Evolutionary conservation across 2,888 invertebrate genomes (phyloP), one percentile per base, ranked within the genome.

Genomic region (Cheilosia soror): DNA sequence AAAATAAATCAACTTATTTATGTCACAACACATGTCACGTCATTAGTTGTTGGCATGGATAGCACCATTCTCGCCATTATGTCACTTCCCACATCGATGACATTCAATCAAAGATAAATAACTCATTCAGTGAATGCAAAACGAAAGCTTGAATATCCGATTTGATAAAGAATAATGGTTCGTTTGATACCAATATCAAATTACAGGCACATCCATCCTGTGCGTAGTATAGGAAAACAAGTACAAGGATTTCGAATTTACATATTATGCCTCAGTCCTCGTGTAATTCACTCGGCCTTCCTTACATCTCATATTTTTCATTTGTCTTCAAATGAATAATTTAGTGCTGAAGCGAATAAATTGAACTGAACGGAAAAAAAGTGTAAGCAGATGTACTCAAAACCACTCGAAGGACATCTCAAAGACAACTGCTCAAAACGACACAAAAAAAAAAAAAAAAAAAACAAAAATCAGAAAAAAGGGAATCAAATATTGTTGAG

Each of bases 241-340:
- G 53, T 44, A 7, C 7, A 60, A 40, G 49, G 83, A 84, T 80
- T 29, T 51, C 13, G 11, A 27, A 27, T 51, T 84, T 85, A 76
- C 80, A 80, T 81, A 76, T 80, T 60, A 4, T 37, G 37, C 40
- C 73, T 40, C 49, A 31, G 20, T 65, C 37, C 55, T 25, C 13
- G 13, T 5, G 15, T 13, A 20, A 42, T 66, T 44, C 73, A 55
- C 31, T 40, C 31, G 29, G 44, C 20, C 53, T 40, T 42, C 20
- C 47, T 20, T n/a, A 13, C 58, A 33, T 75, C 68, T 49, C 81
- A 76, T 77, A 85, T 81, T 85, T 85, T 77, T 85, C 76, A 85
- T 81, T 85, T 81, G 42, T 71, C 68, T 77, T 81, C 76, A 72
- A 77, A 81, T 85, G 80, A 85, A 85, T 85, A 85, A 85, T 85